These are phyloP conservation scores for Miniopterus natalensis DNA, from an alignment of 2,113 vertebrate species.

Conservation along the genomic window DNA sequence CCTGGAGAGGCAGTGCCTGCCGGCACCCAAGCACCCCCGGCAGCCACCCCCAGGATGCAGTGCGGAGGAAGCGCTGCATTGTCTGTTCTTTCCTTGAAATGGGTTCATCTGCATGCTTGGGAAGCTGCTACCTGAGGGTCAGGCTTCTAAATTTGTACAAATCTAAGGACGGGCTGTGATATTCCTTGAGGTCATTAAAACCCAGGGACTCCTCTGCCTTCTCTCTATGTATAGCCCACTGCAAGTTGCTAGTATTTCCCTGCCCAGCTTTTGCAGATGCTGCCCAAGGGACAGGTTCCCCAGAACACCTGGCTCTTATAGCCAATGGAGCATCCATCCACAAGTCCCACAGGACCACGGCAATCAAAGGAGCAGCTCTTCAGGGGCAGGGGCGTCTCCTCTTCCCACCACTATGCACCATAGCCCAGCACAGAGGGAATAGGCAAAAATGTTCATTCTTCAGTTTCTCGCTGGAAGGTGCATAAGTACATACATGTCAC, in stretches of 20 bases:
- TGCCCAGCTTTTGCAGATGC: background rate
- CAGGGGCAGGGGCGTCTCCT: background rate
- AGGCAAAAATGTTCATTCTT: background rate
- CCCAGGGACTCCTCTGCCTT: background rate
- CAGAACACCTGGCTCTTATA: background rate
- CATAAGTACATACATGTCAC: background rate
- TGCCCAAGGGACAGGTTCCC: background rate
- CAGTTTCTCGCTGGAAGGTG: background rate
- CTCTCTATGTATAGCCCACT: background rate
- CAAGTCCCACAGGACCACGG: background rate
- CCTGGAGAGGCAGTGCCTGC: background rate
- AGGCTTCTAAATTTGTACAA: background rate
- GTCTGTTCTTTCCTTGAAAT: background rate
- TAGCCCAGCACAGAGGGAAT: background rate
- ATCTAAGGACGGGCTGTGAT: background rate
- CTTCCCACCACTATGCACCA: background rate
- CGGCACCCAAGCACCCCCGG: background rate
- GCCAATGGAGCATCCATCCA: background rate
- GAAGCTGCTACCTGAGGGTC: background rate
- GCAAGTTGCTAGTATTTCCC: background rate
- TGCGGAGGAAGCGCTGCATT: background rate
- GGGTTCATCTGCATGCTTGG: background rate
- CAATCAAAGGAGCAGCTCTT: background rate
- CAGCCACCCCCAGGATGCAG: background rate
- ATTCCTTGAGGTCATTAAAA: background rate